Conservation (phyloP, 2,113 vertebrate species). For the Charina bottae region DNA sequence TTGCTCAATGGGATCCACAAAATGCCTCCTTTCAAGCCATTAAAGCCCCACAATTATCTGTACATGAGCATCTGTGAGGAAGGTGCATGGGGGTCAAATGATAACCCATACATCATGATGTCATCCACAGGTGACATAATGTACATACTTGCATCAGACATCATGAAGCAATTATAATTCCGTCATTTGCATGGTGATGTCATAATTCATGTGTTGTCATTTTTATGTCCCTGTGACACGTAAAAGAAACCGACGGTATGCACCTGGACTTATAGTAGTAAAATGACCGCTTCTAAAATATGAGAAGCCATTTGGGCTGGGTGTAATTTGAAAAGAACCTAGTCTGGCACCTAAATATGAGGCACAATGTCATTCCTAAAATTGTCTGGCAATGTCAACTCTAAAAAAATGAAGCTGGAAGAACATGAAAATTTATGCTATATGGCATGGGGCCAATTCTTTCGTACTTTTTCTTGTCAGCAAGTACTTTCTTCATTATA, state of each 20-base stretch:
- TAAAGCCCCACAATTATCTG: neutral
- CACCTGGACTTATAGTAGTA: neutral
- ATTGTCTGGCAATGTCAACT: conserved; percentile 4
- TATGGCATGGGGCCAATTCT: neutral
- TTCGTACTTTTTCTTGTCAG: conserved; percentile 36
- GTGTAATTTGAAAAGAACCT: conserved; percentile 36
- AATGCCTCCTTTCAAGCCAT: neutral
- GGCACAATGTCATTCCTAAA: conserved; percentile 16
- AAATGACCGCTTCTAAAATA: neutral
- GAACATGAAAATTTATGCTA: conserved; percentile 28
- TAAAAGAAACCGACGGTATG: no score
- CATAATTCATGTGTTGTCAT: neutral
- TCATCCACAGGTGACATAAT: neutral
- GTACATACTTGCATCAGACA: neutral
- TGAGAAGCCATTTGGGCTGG: neutral
- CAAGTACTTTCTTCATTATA: conserved; percentile 35
- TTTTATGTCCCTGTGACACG: neutral
- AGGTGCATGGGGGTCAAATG: neutral
- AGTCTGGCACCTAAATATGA: conserved; percentile 11
- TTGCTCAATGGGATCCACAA: neutral
- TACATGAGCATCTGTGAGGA: neutral
- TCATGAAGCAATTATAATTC: neutral
- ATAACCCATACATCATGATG: neutral
- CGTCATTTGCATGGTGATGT: neutral
- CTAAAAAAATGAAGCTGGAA: neutral